A percentile compares a stretch with the other conserved stretches of the same genome.
phyloP scores from a whole-genome alignment of 1,140 invertebrate species.

The Temnothorax nylanderi region DNA sequence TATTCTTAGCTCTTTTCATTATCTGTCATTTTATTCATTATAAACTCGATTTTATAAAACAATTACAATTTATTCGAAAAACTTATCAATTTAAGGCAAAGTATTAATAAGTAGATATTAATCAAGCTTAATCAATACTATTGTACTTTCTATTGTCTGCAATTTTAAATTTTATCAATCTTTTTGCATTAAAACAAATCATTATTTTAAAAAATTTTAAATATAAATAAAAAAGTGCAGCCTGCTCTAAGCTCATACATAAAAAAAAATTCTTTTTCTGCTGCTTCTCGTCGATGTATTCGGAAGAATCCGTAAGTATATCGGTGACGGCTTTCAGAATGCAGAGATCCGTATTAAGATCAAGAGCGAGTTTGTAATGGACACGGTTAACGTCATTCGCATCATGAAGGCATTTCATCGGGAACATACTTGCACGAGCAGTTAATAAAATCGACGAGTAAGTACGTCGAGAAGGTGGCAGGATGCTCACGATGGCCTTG shows the following conservation, averaged over 20 bases:
- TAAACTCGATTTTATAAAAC: background rate
- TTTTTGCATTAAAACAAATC: too few relatives aligned
- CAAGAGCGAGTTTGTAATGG: conserved; percentile 26
- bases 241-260: background rate
- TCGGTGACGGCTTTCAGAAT: background rate
- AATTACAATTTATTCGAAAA: background rate
- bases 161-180: background rate
- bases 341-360: conserved; percentile 37
- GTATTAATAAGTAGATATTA: too few relatives aligned
- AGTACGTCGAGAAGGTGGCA: conserved; percentile 13
- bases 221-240: background rate
- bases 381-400: conserved; percentile 7
- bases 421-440: background rate
- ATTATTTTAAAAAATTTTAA: background rate
- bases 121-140: background rate
- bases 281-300: background rate
- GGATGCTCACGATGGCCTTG: conserved; percentile 43
- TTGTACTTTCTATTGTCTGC: background rate
- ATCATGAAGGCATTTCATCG: background rate
- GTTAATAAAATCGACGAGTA: conserved; percentile 47
- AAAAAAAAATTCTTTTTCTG: background rate
- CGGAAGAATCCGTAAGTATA: background rate
- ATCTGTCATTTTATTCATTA: background rate
- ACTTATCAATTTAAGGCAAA: background rate
- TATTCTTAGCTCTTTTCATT: background rate